Evolutionary conservation across 2,888 invertebrate species (phyloP).

Genomic region (Patella pellucida): DNA sequence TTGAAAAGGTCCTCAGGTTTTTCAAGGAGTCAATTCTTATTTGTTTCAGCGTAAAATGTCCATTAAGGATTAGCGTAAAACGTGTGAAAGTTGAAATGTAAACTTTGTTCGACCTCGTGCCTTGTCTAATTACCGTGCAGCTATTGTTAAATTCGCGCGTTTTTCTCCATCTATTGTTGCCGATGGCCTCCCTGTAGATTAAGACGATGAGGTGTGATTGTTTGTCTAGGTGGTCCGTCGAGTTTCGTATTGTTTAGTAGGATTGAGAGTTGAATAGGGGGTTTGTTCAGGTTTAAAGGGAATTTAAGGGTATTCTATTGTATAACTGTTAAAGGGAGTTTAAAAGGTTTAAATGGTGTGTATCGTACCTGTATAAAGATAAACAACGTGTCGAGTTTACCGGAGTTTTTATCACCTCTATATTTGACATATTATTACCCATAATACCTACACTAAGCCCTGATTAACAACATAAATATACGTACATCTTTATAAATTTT

Average conservation of each 20-base stretch:
- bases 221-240: background rate
- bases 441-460: too few relatives aligned
- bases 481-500: too few relatives aligned
- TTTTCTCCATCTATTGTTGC: background rate
- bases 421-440: too few relatives aligned
- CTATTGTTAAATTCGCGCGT: background rate
- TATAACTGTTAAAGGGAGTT: too few relatives aligned
- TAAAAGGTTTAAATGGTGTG: too few relatives aligned
- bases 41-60: slow-evolving; percentile 18
- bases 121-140: background rate
- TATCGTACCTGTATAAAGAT: too few relatives aligned
- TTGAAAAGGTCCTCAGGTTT: slow-evolving; percentile 11
- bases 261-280: too few relatives aligned
- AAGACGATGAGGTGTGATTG: background rate
- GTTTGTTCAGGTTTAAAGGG: too few relatives aligned
- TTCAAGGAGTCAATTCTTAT: background rate
- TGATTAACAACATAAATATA: too few relatives aligned
- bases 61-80: background rate
- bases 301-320: too few relatives aligned
- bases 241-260: background rate
- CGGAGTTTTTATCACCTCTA: too few relatives aligned
- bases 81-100: background rate
- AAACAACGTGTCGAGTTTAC: too few relatives aligned
- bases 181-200: background rate
- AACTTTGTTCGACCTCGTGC: slow-evolving; percentile 1